phyloP scores from a whole-genome alignment of 64 coral and sea anemone genomes.

The Pocillopora damicornis region DNA sequence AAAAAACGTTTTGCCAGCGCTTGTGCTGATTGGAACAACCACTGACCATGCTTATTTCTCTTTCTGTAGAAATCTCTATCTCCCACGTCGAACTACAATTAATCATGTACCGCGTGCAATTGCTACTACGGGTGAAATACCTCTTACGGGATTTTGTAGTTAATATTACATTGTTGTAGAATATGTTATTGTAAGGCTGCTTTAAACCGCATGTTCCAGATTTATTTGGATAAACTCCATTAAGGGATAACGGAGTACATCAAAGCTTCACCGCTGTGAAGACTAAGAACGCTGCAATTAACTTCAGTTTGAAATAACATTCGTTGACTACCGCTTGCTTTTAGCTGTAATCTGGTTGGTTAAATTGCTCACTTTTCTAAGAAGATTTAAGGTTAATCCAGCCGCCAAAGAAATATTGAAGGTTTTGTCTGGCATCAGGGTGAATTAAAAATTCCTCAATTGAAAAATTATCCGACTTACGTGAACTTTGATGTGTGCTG shows the following conservation, averaged over 20 bases:
- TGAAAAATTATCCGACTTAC: not conserved
- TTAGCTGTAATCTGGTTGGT: slow-evolving; percentile 1
- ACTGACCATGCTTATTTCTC: too few relatives aligned
- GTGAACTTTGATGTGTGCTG: not conserved
- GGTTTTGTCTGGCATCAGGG: slow-evolving; percentile 2
- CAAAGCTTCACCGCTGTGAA: slow-evolving; percentile 12
- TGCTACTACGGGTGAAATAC: too few relatives aligned
- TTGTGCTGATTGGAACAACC: too few relatives aligned
- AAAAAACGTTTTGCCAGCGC: too few relatives aligned
- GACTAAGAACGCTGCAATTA: not conserved
- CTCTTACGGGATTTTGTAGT: too few relatives aligned
- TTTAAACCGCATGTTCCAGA: not conserved
- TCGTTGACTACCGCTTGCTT: not conserved
- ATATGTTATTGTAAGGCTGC: too few relatives aligned
- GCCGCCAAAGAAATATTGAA: slow-evolving; percentile 8
- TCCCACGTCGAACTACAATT: too few relatives aligned
- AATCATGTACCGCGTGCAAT: too few relatives aligned
- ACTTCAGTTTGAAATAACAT: slow-evolving; percentile 25
- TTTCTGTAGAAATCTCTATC: too few relatives aligned
- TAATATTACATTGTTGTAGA: too few relatives aligned
- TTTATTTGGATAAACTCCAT: not conserved
- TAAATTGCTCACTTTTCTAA: slow-evolving; percentile 26
- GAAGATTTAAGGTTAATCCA: slow-evolving; percentile 22
- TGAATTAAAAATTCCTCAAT: slow-evolving; percentile 37
- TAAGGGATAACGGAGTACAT: slow-evolving; percentile 5